A percentile compares a stretch with the other conserved stretches of the same genome.
Evolutionary conservation across 2,113 vertebrate species (phyloP).

Genomic region (Sula dactylatra): DNA sequence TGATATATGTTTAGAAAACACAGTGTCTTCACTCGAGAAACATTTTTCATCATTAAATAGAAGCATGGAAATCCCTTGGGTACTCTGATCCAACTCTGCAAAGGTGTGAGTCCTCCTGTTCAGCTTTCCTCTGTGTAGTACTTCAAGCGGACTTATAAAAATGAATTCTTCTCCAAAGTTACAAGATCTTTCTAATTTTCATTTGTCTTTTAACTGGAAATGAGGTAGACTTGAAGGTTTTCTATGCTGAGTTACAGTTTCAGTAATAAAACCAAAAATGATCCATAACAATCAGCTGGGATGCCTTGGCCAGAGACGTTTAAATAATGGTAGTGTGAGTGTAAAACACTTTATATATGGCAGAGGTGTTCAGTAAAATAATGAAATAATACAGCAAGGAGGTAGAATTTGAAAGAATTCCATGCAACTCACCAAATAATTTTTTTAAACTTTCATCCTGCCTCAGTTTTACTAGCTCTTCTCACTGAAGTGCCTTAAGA

Average conservation of each 20-base stretch:
- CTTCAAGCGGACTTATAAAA: neutral
- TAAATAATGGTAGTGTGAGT: neutral
- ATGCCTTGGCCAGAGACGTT: neutral
- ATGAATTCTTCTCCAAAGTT: neutral
- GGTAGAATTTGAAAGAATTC: neutral
- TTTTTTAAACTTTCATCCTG: neutral
- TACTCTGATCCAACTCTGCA: neutral
- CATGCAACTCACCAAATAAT: neutral
- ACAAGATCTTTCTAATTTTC: neutral
- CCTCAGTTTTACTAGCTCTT: neutral
- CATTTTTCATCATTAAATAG: neutral
- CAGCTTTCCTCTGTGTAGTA: neutral
- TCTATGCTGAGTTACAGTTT: neutral
- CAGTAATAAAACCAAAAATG: neutral
- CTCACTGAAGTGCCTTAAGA: neutral
- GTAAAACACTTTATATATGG: neutral
- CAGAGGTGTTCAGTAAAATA: neutral
- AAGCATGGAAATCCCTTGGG: neutral
- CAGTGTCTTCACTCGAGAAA: neutral
- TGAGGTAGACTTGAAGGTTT: neutral
- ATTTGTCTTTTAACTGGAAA: neutral
- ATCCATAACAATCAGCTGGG: neutral
- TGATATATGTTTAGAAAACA: neutral
- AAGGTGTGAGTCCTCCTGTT: neutral
- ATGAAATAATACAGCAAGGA: neutral